Evolutionary conservation across 2,113 vertebrate genomes (phyloP).

Genomic region (Lates calcarifer): DNA sequence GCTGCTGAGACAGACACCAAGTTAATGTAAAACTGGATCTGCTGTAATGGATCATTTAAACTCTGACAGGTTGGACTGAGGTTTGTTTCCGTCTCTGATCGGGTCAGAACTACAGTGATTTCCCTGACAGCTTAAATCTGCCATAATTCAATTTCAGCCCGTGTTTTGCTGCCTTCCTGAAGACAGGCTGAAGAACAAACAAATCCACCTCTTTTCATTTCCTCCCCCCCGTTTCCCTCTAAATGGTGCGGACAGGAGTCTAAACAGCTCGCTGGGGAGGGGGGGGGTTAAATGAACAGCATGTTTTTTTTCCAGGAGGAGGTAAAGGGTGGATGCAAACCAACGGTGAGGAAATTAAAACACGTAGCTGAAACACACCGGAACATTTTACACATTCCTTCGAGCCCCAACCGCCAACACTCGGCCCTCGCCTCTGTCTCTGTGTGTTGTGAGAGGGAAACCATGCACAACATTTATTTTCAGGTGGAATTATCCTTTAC

Average conservation of each 20-base stretch:
- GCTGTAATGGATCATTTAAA: too few species aligned
- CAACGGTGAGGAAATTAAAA: constrained; percentile 48
- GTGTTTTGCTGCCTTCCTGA: neutral
- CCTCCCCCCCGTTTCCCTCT: constrained; percentile 12
- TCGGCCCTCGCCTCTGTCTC: neutral
- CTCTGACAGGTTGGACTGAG: neutral
- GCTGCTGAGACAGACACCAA: too few species aligned
- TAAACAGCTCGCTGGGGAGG: constrained; percentile 37
- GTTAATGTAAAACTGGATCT: too few species aligned
- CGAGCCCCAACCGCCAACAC: neutral
- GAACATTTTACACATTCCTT: constrained; percentile 41
- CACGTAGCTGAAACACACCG: constrained; percentile 13
- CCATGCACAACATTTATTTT: constrained; percentile 35
- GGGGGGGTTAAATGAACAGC: neutral
- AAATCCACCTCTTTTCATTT: constrained; percentile 37
- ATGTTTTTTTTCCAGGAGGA: constrained; percentile 44
- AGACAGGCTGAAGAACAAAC: constrained; percentile 29
- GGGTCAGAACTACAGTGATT: neutral
- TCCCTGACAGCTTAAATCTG: constrained; percentile 5
- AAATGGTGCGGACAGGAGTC: constrained; percentile 51
- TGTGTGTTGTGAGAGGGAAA: constrained; percentile 12
- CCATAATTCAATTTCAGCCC: constrained; percentile 24
- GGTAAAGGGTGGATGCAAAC: constrained; percentile 51
- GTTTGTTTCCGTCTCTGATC: neutral
- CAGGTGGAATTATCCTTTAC: constrained; percentile 33